These are phyloP conservation scores for Amia ocellicauda DNA, from an alignment of 2,113 vertebrate genomes.

Conservation along the genomic window DNA sequence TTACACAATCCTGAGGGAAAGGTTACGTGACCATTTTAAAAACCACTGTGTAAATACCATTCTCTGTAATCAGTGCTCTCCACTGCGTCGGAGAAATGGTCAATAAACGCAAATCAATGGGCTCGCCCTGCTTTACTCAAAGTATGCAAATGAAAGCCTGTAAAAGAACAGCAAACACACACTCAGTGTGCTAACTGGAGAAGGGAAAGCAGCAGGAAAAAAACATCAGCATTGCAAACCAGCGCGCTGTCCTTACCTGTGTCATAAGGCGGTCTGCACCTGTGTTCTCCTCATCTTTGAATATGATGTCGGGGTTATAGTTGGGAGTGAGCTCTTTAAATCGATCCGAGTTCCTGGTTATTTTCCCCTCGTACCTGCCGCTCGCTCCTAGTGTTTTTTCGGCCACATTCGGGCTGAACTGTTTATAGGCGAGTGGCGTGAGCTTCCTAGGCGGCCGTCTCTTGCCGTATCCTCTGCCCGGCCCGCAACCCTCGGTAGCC, in stretches of 20 bases:
- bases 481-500: slow-evolving; percentile 85
- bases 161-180: background rate
- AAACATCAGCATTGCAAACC: background rate
- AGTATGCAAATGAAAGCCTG: background rate
- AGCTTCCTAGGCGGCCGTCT: slow-evolving; percentile 87
- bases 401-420: slow-evolving; percentile 90
- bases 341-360: slow-evolving; percentile 85
- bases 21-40: background rate
- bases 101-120: slow-evolving; percentile 4
- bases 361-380: slow-evolving; percentile 92
- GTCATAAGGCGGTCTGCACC: slow-evolving; percentile 96
- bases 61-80: background rate
- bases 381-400: slow-evolving; percentile 96
- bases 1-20: background rate
- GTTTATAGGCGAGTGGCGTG: slow-evolving; percentile 87
- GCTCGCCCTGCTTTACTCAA: background rate
- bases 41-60: background rate
- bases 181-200: background rate
- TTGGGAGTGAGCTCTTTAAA: slow-evolving; percentile 96
- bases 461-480: slow-evolving; percentile 93
- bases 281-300: slow-evolving; percentile 98
- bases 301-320: slow-evolving; percentile 97
- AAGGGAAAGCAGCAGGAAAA: background rate
- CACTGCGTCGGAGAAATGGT: background rate
- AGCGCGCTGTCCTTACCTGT: slow-evolving; percentile 72